Evolutionary conservation across 2,113 vertebrate species (phyloP).

Genomic region (Morone saxatilis): DNA sequence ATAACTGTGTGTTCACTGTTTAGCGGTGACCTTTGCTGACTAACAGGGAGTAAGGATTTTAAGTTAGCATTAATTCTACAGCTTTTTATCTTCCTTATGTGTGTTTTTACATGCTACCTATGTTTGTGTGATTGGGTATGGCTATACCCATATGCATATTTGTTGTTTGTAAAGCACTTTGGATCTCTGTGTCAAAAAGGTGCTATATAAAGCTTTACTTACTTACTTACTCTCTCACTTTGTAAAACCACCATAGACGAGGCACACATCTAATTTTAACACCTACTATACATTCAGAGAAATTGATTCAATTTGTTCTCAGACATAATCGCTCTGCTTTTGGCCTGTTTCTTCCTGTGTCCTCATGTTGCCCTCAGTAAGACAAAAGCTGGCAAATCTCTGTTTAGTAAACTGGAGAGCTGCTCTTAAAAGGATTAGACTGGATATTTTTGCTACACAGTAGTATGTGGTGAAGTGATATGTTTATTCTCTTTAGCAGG

Average conservation of each 20-base stretch:
- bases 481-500: background rate
- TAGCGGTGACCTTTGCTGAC: background rate
- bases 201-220: too few species aligned
- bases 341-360: slow-evolving; percentile 3
- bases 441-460: background rate
- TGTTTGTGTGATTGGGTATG: too few species aligned
- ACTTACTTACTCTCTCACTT: background rate
- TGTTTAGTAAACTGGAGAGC: background rate
- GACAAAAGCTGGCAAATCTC: background rate
- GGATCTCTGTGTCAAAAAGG: too few species aligned
- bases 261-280: slow-evolving; percentile 13
- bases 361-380: slow-evolving; percentile 6
- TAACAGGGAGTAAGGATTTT: background rate
- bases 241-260: background rate
- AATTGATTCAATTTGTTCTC: slow-evolving; percentile 3
- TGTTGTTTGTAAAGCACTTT: too few species aligned
- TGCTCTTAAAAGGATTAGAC: slow-evolving; percentile 18
- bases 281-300: background rate
- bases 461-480: background rate
- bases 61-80: background rate
- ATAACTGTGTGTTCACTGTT: background rate
- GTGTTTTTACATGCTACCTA: too few species aligned
- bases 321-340: slow-evolving; percentile 20
- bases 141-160: too few species aligned
- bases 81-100: background rate